Evolutionary conservation across 2,113 vertebrate genomes (phyloP).

Genomic region (Charina bottae): DNA sequence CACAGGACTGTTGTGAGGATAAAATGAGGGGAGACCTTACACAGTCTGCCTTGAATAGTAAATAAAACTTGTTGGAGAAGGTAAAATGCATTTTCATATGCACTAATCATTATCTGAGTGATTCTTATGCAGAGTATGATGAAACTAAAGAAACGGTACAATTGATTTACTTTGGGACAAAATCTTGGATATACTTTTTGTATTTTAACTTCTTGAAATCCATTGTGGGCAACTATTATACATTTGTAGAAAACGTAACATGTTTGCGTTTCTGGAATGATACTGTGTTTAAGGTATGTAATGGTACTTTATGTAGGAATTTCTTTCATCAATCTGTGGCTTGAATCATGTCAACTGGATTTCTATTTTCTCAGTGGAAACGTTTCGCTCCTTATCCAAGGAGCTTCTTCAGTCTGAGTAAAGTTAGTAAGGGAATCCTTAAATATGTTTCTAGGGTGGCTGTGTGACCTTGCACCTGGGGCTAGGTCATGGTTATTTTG

Average conservation of each 20-base stretch:
- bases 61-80: background rate
- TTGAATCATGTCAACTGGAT: too few species aligned
- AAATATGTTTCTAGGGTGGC: too few species aligned
- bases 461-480: too few species aligned
- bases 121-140: background rate
- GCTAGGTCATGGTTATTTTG: too few species aligned
- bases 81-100: background rate
- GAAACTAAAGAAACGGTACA: too few species aligned
- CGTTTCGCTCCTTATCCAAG: too few species aligned
- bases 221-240: background rate
- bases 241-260: background rate
- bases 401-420: too few species aligned
- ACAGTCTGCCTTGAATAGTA: too few species aligned
- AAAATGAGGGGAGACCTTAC: too few species aligned
- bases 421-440: too few species aligned
- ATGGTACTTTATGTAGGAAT: background rate
- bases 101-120: background rate
- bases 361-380: too few species aligned
- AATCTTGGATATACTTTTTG: background rate
- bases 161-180: background rate
- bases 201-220: background rate
- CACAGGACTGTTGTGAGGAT: too few species aligned
- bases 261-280: background rate
- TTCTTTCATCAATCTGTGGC: constrained; percentile 19
- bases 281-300: background rate